A percentile compares a stretch with the other conserved stretches of the same genome.
phyloP scores from a whole-genome alignment of 1,140 invertebrate species.

The Acromyrmex charruanus region DNA sequence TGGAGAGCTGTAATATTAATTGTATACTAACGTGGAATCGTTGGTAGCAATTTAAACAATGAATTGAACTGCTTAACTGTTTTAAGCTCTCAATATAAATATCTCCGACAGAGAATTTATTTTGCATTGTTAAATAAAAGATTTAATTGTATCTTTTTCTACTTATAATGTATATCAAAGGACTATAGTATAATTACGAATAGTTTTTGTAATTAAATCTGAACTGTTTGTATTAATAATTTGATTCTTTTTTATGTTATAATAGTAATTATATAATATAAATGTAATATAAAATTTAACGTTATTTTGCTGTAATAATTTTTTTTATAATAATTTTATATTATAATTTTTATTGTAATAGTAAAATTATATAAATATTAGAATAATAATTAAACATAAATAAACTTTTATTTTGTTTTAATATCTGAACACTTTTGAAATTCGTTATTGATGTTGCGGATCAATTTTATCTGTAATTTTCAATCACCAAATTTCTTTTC shows the following conservation, averaged over 20 bases:
- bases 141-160: neutral
- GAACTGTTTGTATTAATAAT: neutral
- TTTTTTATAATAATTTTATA: conserved; percentile 3
- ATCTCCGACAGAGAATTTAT: neutral
- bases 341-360: neutral
- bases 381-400: conserved; percentile 15
- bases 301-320: neutral
- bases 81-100: neutral
- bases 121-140: too few species aligned
- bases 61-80: neutral
- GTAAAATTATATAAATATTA: neutral
- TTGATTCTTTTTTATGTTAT: neutral
- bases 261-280: neutral
- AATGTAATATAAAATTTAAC: neutral
- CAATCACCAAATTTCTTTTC: conserved; percentile 10
- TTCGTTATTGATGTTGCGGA: neutral
- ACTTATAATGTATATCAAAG: neutral
- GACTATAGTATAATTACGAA: neutral
- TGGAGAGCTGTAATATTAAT: conserved; percentile 28
- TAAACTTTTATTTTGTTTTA: neutral
- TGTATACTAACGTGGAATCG: neutral
- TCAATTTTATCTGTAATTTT: conserved; percentile 5
- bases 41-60: neutral
- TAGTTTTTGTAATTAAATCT: neutral
- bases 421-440: neutral